Base-by-base conservation (phyloP, 2,888 invertebrate species). In the Actias luna region DNA sequence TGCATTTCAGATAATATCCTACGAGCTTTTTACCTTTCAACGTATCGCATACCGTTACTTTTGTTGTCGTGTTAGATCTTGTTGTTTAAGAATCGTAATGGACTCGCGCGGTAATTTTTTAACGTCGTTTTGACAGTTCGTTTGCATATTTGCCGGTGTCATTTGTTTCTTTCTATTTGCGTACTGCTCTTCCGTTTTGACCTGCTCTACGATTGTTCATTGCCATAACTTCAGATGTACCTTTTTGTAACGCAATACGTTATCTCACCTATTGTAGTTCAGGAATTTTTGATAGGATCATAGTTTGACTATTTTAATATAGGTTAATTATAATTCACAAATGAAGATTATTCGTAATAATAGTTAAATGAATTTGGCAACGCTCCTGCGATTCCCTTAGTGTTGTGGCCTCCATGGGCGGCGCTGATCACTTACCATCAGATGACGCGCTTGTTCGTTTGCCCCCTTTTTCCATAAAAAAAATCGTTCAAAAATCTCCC, bases 1-100 rank as follows among this genome's bases (percentile, higher is more conserved):
- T 88, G 89, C 87, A 89, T 88, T 85, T 84, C 83, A 86, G 89
- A 90, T 91, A 90, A 89, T 39, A 14, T 88, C 83, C 85, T 79
- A 79, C 81, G 82, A 81, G 82, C 87, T 89, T 87, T 58, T 58
- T 87, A 88, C 84, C 88, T 88, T 81, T 67, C 65, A 58, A 70
- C 73, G 76, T 75, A 77, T 73, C 67, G 42, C 39, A 42, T 39
- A 60, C 42, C 27, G 52, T 50, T 62, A 64, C 63, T 67, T 58
- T 66, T 55, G 29, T 55, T 55, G 14, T 22, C n/a, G 29, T 5
- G 29, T 55, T 46, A 46, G 22, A 46, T 22, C 46, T 33, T 22
- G 55, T 55, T 29, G 55, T 55, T n/a, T n/a, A 55, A 55, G 55
- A 55, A 55, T 55, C 55, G n/a, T 29, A 55, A 55, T 55, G 55